phyloP scores from a whole-genome alignment of 2,888 invertebrate species.

The Copidosoma aretas region DNA sequence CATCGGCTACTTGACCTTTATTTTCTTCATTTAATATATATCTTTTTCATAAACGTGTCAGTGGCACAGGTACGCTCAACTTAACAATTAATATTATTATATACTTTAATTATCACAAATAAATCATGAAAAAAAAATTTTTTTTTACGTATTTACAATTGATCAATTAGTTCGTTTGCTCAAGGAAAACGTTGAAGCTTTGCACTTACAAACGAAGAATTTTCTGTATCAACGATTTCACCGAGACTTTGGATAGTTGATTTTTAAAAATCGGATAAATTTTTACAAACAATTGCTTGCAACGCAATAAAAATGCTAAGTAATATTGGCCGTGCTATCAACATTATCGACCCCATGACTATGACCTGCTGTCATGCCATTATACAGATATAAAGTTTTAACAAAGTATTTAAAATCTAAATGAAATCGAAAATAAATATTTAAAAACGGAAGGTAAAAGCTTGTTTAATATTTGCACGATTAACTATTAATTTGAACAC shows the following conservation, averaged over 20 bases:
- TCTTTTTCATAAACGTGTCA: constrained; percentile 19
- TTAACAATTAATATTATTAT: constrained; percentile 47
- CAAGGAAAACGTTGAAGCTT: constrained; percentile 22
- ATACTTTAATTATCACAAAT: constrained; percentile 52
- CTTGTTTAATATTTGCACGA: constrained; percentile 7
- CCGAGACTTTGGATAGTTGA: constrained; percentile 5
- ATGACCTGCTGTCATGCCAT: constrained; percentile 8
- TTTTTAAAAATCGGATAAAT: constrained; percentile 5
- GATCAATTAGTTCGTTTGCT: constrained; percentile 11
- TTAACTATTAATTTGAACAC: constrained; percentile 30
- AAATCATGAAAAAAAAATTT: constrained; percentile 22
- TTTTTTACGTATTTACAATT: constrained; percentile 35
- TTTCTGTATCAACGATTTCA: constrained; percentile 5
- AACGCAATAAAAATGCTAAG: constrained; percentile 27
- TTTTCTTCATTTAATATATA: neutral
- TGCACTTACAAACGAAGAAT: constrained; percentile 9
- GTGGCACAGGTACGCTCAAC: constrained; percentile 51
- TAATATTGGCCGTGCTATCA: constrained; percentile 27
- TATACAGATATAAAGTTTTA: constrained; percentile 15
- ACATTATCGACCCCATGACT: constrained; percentile 7
- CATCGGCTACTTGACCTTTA: neutral
- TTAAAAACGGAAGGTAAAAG: constrained; percentile 17
- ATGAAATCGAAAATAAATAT: neutral
- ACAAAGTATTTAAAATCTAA: constrained; percentile 5
- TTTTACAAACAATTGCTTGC: neutral